Evolutionary conservation across 2,113 vertebrate species (phyloP).

Genomic region (Burhinus bistriatus): DNA sequence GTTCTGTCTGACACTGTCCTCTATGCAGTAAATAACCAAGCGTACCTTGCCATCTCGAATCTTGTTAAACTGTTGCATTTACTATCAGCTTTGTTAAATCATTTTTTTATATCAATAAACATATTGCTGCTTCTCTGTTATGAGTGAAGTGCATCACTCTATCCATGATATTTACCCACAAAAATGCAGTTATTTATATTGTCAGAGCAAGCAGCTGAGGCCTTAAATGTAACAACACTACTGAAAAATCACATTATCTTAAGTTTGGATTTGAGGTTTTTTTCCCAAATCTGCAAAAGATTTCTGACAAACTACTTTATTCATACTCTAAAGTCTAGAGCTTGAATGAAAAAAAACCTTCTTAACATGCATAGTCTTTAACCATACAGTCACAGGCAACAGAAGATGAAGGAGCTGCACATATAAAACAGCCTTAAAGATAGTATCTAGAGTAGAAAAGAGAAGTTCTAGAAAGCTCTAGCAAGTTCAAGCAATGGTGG

Average conservation of each 20-base stretch:
- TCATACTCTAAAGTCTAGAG: not conserved
- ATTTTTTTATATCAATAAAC: too few relatives aligned
- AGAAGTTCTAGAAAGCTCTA: not conserved
- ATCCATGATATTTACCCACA: too few relatives aligned
- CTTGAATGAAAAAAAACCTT: not conserved
- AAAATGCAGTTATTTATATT: not conserved
- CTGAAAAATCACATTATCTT: not conserved
- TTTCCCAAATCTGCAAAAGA: not conserved
- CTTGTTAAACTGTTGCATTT: too few relatives aligned
- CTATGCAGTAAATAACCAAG: too few relatives aligned
- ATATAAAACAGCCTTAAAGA: not conserved
- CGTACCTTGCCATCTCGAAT: too few relatives aligned
- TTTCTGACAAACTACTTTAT: not conserved
- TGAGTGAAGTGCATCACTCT: too few relatives aligned
- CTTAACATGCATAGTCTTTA: not conserved
- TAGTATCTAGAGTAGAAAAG: not conserved
- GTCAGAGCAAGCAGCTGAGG: not conserved
- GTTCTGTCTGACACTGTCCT: too few relatives aligned
- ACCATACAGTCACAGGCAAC: not conserved
- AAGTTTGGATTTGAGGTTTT: not conserved
- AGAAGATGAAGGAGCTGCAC: not conserved
- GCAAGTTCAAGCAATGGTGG: not conserved
- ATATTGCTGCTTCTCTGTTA: too few relatives aligned
- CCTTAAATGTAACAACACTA: not conserved
- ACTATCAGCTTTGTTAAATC: too few relatives aligned